Conservation (phyloP, 2,888 invertebrate species). For the Aromia moschata region DNA sequence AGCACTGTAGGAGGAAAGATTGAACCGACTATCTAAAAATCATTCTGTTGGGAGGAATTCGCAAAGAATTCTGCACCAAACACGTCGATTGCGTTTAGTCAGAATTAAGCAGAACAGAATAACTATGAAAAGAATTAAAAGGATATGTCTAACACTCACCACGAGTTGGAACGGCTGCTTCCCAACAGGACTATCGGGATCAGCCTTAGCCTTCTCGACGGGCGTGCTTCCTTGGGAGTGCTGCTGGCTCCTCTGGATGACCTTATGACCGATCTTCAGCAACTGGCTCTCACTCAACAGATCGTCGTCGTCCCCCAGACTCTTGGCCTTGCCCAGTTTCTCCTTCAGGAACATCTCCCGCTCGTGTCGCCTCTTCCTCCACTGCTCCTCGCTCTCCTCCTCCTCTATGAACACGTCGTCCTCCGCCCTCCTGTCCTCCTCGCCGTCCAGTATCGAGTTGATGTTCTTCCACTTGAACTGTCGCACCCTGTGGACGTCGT, state of each 20-base stretch:
- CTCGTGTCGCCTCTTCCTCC: constrained; percentile 82
- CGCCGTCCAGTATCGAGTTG: constrained; percentile 34
- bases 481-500: constrained; percentile 77
- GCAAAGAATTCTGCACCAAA: too few species aligned
- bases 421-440: constrained; percentile 55
- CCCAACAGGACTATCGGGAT: constrained; percentile 47
- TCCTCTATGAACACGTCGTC: constrained; percentile 73
- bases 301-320: constrained; percentile 44
- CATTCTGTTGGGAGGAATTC: too few species aligned
- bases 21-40: too few species aligned
- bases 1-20: too few species aligned
- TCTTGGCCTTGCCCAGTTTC: constrained; percentile 56
- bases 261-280: constrained; percentile 63
- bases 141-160: too few species aligned
- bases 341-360: constrained; percentile 80
- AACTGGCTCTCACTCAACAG: constrained; percentile 58
- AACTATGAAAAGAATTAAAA: too few species aligned
- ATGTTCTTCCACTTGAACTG: constrained; percentile 89
- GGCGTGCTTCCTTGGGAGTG: constrained; percentile 41
- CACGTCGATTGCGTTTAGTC: too few species aligned
- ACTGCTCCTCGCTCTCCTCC: constrained; percentile 77
- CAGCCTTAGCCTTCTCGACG: constrained; percentile 31
- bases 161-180: constrained; percentile 64
- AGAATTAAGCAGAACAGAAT: too few species aligned
- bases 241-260: constrained; percentile 44